Evolutionary conservation across 53 echinoderm and acorn worm genomes (phyloP).

Genomic region (Hippasteria phrygiana): DNA sequence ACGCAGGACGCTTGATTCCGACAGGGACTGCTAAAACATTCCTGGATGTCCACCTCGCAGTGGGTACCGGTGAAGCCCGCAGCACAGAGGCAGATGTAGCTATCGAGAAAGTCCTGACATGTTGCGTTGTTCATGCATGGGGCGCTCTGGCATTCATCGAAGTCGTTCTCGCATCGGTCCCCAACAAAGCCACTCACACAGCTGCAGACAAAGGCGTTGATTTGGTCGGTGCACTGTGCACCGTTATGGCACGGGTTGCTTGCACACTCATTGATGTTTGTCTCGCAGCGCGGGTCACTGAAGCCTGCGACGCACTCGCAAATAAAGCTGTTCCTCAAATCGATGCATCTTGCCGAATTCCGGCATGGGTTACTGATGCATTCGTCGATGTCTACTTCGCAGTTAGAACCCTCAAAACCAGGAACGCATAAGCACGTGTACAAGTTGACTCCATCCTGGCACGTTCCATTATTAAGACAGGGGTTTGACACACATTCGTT

Average conservation of each 20-base stretch:
- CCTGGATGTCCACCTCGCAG: slow-evolving; percentile 35
- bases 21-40: slow-evolving; percentile 37
- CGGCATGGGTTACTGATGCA: slow-evolving; percentile 74
- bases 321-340: slow-evolving; percentile 52
- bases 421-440: slow-evolving; percentile 70
- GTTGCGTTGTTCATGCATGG: slow-evolving; percentile 66
- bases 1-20: slow-evolving; percentile 20
- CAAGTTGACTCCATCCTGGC: slow-evolving; percentile 56
- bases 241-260: slow-evolving; percentile 75
- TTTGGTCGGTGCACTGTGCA: slow-evolving; percentile 61
- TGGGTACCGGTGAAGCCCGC: slow-evolving; percentile 52
- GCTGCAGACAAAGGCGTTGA: slow-evolving; percentile 43
- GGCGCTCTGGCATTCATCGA: slow-evolving; percentile 65
- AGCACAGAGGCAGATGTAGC: slow-evolving; percentile 59
- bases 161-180: slow-evolving; percentile 57
- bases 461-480: slow-evolving; percentile 71
- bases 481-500: slow-evolving; percentile 72
- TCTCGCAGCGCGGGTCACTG: slow-evolving; percentile 57
- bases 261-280: slow-evolving; percentile 73
- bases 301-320: slow-evolving; percentile 71
- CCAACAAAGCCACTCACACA: slow-evolving; percentile 59
- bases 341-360: slow-evolving; percentile 71
- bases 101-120: slow-evolving; percentile 38
- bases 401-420: slow-evolving; percentile 72
- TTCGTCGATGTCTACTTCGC: slow-evolving; percentile 75